Evolutionary conservation across 2,888 invertebrate genomes (phyloP).

Genomic region (Lumbricus terrestris): DNA sequence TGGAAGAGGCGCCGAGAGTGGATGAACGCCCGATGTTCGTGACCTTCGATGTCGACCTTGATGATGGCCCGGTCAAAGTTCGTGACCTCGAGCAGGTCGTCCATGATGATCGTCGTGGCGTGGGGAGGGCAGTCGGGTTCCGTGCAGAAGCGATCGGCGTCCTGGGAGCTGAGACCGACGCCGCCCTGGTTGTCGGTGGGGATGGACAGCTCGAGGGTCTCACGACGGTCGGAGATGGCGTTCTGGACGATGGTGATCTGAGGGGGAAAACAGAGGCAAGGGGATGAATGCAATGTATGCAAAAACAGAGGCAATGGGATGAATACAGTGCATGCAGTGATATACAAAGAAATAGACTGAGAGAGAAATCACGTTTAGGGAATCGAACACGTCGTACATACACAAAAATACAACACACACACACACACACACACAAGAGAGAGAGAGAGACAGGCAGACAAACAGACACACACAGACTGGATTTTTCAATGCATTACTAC

Average conservation of each 20-base stretch:
- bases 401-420: too few relatives aligned
- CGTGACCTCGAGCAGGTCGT: slow-evolving; percentile 37
- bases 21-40: slow-evolving; percentile 38
- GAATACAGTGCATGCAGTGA: too few relatives aligned
- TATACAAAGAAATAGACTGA: too few relatives aligned
- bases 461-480: too few relatives aligned
- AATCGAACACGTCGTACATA: too few relatives aligned
- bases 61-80: slow-evolving; percentile 36
- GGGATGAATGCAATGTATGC: too few relatives aligned
- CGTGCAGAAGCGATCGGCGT: slow-evolving; percentile 26
- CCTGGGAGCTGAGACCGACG: slow-evolving; percentile 21
- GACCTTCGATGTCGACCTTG: slow-evolving; percentile 42
- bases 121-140: slow-evolving; percentile 22
- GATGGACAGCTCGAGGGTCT: slow-evolving; percentile 22
- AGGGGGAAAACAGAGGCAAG: neutral
- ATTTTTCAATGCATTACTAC: too few relatives aligned
- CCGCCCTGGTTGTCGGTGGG: slow-evolving; percentile 36
- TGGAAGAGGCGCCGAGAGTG: slow-evolving; percentile 31
- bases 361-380: too few relatives aligned
- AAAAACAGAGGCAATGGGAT: neutral
- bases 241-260: slow-evolving; percentile 36
- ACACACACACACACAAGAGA: neutral
- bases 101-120: slow-evolving; percentile 29
- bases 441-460: too few relatives aligned
- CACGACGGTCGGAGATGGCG: slow-evolving; percentile 32